phyloP scores from a whole-genome alignment of 30 jellyfish, hydroid and myxozoan species.

The Aurelia aurita region DNA sequence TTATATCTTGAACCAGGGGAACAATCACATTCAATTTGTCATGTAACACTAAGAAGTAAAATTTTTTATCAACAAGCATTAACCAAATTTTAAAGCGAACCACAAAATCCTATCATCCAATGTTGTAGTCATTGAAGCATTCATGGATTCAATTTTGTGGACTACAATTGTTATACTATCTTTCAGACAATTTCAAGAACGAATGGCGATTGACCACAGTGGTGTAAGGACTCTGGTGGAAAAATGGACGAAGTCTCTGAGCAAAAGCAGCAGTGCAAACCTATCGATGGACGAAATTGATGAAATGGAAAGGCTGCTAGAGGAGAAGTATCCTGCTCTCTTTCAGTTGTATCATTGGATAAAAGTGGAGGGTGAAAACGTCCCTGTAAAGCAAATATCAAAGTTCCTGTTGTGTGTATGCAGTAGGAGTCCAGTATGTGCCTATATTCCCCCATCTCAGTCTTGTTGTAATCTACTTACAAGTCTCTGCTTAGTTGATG shows the following conservation, averaged over 20 bases:
- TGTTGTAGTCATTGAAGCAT: no score
- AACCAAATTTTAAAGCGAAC: no score
- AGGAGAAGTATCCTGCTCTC: neutral
- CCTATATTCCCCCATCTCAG: slow-evolving; percentile 1
- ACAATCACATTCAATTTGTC: no score
- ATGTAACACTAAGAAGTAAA: no score
- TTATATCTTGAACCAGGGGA: no score
- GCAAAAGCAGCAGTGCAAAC: neutral
- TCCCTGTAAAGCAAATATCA: neutral
- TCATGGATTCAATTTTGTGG: no score
- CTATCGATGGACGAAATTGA: neutral
- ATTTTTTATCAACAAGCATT: no score
- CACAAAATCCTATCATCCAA: no score
- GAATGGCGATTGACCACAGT: neutral
- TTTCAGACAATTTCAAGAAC: neutral
- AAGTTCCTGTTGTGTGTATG: neutral
- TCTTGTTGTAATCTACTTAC: neutral
- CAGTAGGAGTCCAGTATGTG: slow-evolving; percentile 4
- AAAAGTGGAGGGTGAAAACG: neutral
- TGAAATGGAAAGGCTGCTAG: neutral
- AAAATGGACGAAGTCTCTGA: neutral
- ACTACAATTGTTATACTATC: no score
- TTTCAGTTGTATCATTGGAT: neutral
- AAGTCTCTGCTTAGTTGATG: neutral
- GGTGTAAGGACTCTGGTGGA: neutral